Evolutionary conservation across 2,797 vertebrate genomes (phyloP), one percentile per base, ranked within the genome.

Genomic region (Todus mexicanus): DNA sequence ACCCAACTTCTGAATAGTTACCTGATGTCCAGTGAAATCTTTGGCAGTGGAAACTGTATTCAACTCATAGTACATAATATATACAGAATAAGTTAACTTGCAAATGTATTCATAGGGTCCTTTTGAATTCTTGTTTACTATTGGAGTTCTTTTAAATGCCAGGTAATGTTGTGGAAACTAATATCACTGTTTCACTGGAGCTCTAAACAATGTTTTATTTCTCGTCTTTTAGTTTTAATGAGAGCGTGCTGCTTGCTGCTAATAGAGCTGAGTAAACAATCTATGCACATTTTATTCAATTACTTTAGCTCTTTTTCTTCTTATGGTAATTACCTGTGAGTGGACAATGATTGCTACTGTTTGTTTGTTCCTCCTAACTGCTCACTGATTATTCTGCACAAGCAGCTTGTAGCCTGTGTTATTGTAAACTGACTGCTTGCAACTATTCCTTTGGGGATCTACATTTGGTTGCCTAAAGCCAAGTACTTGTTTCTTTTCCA

Each of bases 191-290:
- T 94, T 91, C 74, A 94, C 57, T 92, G 72, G 89, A 93, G 84
- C 57, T 92, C 75, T 70, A 63, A 83, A 12, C 89, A 96, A 65
- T 57, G 53, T 79, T 87, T 95, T 90, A 76, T 40, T 92, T 79
- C 91, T 93, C 2, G 0, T 93, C 72, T 93, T 89, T 70, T 74
- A 80, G 42, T 89, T 95, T 74, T 85, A 95, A 94, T 93, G 86
- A 77, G 69, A 56, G n/a, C 0, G 0, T 78, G 65, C 66, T 84
- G 40, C 59, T 92, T 75, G 66, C 37, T 81, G 56, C 48, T 93
- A 96, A 91, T 88, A 90, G 89, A 93, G 83, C 63, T 64, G 76
- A 66, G 79, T 78, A 94, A 94, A 96, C 95, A 93, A 91, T 85
- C 79, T 75, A 72, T 27, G 47, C 66, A 66, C 76, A 92, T 91